Conservation (phyloP, 2,888 invertebrate species). For the Meghimatium bilineatum region DNA sequence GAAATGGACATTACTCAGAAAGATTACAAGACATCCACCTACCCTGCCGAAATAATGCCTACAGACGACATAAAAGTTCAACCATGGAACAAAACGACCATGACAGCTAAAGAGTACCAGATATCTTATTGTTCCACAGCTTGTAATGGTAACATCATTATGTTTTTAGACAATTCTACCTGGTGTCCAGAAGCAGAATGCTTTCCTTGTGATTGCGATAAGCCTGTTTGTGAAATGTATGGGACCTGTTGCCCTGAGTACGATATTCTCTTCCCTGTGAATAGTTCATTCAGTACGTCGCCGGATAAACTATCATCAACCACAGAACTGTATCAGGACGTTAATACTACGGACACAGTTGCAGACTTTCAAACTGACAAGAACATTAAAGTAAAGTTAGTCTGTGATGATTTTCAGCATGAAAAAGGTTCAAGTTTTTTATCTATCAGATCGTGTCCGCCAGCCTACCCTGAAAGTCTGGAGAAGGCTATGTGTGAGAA, state of each 20-base stretch:
- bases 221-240: constrained; percentile 28
- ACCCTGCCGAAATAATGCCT: neutral
- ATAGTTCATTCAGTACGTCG: neutral
- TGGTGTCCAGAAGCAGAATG: neutral
- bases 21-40: neutral
- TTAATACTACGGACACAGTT: no score
- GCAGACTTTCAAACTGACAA: neutral
- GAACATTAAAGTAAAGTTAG: neutral
- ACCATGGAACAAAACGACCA: neutral
- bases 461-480: neutral
- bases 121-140: neutral
- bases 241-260: constrained; percentile 34
- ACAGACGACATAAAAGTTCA: neutral
- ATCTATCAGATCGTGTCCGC: constrained; percentile 1
- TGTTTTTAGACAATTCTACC: neutral
- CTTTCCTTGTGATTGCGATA: constrained; percentile 12
- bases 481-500: neutral
- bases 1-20: neutral
- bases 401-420: neutral
- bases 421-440: neutral
- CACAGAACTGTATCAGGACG: neutral
- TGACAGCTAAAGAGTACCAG: neutral
- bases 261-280: neutral
- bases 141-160: neutral
- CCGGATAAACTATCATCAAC: neutral